Evolutionary conservation across 2,113 vertebrate species (phyloP).

Genomic region (Ceratotherium simum): DNA sequence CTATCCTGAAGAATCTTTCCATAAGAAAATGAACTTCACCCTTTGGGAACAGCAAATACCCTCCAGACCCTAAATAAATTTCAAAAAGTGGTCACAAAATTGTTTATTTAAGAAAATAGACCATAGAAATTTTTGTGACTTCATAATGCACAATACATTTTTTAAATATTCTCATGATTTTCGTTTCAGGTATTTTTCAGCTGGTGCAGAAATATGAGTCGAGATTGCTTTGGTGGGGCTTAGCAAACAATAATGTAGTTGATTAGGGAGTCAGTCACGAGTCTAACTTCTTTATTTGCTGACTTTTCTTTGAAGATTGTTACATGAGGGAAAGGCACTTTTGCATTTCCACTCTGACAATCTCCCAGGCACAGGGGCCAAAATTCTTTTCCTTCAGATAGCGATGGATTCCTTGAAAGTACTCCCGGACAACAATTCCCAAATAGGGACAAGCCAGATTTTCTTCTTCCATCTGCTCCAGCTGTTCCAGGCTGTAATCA

Average conservation of each 20-base stretch:
- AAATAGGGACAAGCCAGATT: not conserved
- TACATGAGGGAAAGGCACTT: no score
- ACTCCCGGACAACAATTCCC: not conserved
- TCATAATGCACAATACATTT: no score
- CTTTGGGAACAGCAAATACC: not conserved
- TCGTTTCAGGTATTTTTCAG: not conserved
- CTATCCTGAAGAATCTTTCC: not conserved
- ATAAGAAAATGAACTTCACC: not conserved
- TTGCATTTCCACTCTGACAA: no score
- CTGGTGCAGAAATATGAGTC: not conserved
- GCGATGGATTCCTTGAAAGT: not conserved
- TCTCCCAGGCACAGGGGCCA: not conserved
- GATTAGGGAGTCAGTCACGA: no score
- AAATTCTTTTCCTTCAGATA: not conserved
- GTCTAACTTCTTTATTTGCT: no score
- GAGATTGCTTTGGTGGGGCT: not conserved
- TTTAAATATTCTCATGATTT: not conserved
- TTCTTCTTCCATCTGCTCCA: not conserved
- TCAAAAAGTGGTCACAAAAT: not conserved
- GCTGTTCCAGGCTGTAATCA: accelerated
- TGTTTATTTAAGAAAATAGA: not conserved
- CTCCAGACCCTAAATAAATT: not conserved
- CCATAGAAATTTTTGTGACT: not conserved
- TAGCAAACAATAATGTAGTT: not conserved
- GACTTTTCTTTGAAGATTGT: no score